These are phyloP conservation scores for Salvelinus namaycush DNA, from an alignment of 2,113 vertebrate species.

Conservation along the genomic window DNA sequence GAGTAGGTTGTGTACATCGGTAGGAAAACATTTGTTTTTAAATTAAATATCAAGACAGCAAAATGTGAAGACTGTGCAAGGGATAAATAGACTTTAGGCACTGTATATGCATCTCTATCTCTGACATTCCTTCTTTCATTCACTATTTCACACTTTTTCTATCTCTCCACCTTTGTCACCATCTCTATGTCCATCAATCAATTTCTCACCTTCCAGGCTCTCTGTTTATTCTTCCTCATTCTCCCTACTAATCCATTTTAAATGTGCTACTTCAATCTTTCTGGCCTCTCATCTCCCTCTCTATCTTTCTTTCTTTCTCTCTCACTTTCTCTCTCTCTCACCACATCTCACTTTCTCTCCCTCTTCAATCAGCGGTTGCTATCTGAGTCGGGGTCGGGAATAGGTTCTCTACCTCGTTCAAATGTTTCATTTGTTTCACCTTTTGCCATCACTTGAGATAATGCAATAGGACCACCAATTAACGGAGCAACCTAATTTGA, in stretches of 20 bases:
- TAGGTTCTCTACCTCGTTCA: neutral
- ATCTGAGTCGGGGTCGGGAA: neutral
- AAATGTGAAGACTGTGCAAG: too few relatives aligned
- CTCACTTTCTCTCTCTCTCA: neutral
- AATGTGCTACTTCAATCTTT: neutral
- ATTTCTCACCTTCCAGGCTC: neutral
- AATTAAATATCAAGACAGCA: too few relatives aligned
- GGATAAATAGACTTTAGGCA: too few relatives aligned
- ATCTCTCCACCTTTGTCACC: neutral
- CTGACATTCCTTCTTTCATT: neutral
- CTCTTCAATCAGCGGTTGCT: neutral
- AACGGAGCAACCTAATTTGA: slow-evolving; percentile 17
- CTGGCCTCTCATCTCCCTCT: neutral
- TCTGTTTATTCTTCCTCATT: neutral
- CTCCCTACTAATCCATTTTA: slow-evolving; percentile 14
- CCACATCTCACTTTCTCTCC: neutral
- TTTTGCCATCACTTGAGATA: slow-evolving; percentile 12
- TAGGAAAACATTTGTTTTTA: too few relatives aligned
- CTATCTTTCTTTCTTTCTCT: neutral
- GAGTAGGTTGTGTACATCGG: too few relatives aligned
- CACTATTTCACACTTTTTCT: neutral
- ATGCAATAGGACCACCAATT: slow-evolving; percentile 28
- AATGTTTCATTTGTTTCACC: slow-evolving; percentile 8
- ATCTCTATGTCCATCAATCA: neutral
- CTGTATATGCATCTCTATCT: neutral